Conservation (phyloP, 1,140 invertebrate species). For the Ceratitis capitata region DNA sequence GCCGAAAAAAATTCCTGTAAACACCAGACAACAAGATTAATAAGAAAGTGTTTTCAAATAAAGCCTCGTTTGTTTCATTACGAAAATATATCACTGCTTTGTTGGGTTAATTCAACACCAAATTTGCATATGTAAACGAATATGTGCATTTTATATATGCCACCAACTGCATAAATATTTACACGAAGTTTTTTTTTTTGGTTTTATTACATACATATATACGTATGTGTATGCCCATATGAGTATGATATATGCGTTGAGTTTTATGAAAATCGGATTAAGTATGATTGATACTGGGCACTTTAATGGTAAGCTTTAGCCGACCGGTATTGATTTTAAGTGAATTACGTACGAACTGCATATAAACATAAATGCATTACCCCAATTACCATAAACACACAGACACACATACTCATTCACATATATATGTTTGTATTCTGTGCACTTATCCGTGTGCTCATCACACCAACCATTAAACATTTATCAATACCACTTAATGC, state of each 20-base stretch:
- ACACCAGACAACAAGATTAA: too few relatives aligned
- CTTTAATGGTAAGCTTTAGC: constrained; percentile 13
- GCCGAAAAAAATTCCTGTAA: too few relatives aligned
- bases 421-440: not conserved
- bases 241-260: not conserved
- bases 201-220: not conserved
- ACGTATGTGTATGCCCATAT: not conserved
- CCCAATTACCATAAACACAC: constrained; percentile 12
- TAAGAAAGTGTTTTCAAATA: too few relatives aligned
- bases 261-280: constrained; percentile 15
- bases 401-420: not conserved
- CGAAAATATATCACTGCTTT: too few relatives aligned
- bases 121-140: too few relatives aligned
- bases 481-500: not conserved
- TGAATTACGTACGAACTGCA: constrained; percentile 5
- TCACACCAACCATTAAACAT: not conserved
- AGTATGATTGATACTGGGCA: not conserved
- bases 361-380: not conserved
- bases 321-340: constrained; percentile 13
- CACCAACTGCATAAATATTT: too few relatives aligned
- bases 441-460: not conserved
- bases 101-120: too few relatives aligned
- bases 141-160: too few relatives aligned
- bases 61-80: too few relatives aligned
- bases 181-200: too few relatives aligned